Percentiles rank a stretch among this genome's conserved stretches.
phyloP scores from a whole-genome alignment of 1,140 invertebrate genomes.

The Maniola jurtina region DNA sequence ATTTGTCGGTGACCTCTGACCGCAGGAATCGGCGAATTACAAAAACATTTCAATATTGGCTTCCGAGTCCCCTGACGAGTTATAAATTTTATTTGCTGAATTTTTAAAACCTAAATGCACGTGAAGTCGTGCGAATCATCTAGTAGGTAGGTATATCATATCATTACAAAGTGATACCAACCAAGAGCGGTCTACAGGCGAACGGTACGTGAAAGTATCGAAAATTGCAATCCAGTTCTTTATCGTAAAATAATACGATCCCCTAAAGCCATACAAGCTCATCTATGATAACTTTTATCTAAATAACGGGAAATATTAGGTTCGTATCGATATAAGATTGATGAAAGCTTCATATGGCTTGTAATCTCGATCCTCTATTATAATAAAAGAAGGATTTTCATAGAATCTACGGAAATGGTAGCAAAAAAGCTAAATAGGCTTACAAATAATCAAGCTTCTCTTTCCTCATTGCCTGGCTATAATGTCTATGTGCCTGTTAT shows the following conservation, averaged over 20 bases:
- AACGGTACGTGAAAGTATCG: not conserved
- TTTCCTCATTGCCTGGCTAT: no score
- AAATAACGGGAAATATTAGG: slow-evolving; percentile 2
- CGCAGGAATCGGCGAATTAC: no score
- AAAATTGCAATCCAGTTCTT: slow-evolving; percentile 18
- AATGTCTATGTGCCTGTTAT: no score
- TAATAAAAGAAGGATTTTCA: not conserved
- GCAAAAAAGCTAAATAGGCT: no score
- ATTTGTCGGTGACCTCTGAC: no score
- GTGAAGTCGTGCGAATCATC: no score
- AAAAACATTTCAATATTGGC: no score
- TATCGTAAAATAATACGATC: slow-evolving; percentile 20
- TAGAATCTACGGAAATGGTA: no score
- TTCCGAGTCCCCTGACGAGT: no score
- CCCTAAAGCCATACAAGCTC: slow-evolving; percentile 8
- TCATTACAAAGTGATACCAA: not conserved
- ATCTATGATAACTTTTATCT: slow-evolving; percentile 24
- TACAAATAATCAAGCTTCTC: no score
- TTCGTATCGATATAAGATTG: slow-evolving; percentile 1
- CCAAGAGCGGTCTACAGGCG: not conserved
- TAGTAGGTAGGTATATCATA: not conserved
- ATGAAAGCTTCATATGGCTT: not conserved
- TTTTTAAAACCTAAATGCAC: no score
- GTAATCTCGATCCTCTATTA: not conserved
- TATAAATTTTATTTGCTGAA: no score